These are phyloP conservation scores for Prinia subflava DNA, from an alignment of 2,113 vertebrate species.

Conservation along the genomic window DNA sequence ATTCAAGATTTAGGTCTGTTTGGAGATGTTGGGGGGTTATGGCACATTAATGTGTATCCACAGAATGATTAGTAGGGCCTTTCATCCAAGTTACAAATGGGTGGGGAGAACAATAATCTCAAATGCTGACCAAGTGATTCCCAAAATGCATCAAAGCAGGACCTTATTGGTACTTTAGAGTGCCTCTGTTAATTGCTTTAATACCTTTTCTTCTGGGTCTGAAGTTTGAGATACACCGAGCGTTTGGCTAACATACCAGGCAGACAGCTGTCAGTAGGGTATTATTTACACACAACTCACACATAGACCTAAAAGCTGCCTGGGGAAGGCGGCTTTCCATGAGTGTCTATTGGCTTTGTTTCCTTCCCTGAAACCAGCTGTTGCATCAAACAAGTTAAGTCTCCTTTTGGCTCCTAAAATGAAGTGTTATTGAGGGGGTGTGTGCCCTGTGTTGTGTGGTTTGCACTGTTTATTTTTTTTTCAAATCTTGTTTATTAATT, in stretches of 20 bases:
- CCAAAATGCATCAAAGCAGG: neutral
- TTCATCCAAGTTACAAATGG: neutral
- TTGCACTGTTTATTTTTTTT: neutral
- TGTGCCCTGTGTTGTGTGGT: neutral
- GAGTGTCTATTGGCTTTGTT: neutral
- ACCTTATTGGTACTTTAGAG: neutral
- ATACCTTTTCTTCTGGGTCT: neutral
- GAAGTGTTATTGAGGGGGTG: neutral
- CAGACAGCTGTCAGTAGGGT: neutral
- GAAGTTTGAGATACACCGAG: neutral
- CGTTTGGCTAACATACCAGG: fast-evolving
- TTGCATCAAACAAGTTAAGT: neutral
- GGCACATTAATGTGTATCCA: neutral
- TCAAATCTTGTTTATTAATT: neutral
- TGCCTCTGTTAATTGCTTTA: neutral
- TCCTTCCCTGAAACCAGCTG: neutral
- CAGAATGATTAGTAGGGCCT: neutral
- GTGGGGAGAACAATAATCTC: neutral
- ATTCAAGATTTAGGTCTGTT: neutral
- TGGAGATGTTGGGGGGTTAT: neutral
- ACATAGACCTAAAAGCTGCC: neutral
- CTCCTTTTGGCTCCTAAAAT: neutral
- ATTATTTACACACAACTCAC: neutral
- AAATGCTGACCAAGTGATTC: neutral
- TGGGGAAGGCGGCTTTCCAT: neutral